Evolutionary conservation across 2,888 invertebrate genomes (phyloP), one percentile per base, ranked within the genome.

Genomic region (Eilema depressum): DNA sequence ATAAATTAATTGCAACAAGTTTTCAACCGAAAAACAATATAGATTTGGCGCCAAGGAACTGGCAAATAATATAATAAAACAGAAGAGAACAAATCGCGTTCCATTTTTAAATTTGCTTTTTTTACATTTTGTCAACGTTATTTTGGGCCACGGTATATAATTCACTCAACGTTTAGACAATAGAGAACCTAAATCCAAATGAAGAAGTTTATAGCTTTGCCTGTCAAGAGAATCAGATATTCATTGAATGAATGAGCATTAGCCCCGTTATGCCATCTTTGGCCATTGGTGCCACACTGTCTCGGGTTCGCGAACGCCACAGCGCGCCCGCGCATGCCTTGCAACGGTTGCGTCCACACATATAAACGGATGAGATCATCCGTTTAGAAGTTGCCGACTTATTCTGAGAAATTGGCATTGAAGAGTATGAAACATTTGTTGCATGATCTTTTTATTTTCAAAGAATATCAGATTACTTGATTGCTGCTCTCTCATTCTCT

Each of bases 351-450:
- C 77, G 73, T 79, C 83, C 73, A 65, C 73, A 80, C 66, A 63
- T 67, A 78, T 64, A 75, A 74, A 75, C 63, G 70, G 74, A 73
- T 89, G 88, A 88, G 84, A 85, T 88, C 89, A 88, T 85, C 83
- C 68, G 65, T 77, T 74, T 63, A 69, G 71, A 80, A 73, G 75
- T 72, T 72, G 64, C 75, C 70, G 78, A 63, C 80, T 73, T 79
- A 82, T 86, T 85, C 84, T 74, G 73, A 67, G 83, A 85, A 84
- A 67, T 41, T 70, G 17, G 10, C 17, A 41, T 41, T 63, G 5
- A 17, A 63, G n/a, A 25, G 20, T 61, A 17, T 30, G 10, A 17
- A 61, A 30, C 33, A 23, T 23, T 30, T 61, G 33, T 61, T 61
- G 2, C 8, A 11, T 53, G 53, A 10, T n/a, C 1, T 3, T n/a